A percentile compares a stretch with the other conserved stretches of the same genome.
phyloP scores from a whole-genome alignment of 2,888 invertebrate species.

The Lasioglossum villosulum region DNA sequence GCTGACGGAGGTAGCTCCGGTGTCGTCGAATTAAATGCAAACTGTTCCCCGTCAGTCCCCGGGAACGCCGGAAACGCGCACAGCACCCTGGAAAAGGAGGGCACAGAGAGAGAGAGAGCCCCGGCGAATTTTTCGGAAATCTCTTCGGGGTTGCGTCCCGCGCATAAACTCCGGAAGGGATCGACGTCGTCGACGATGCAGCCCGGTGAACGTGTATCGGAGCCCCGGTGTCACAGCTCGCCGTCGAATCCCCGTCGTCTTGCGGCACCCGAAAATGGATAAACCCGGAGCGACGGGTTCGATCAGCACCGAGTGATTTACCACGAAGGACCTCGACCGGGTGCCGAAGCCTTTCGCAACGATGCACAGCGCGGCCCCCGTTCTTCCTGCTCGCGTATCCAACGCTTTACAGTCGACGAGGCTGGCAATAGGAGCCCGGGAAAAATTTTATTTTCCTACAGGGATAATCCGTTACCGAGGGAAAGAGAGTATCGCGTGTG shows the following conservation, averaged over 20 bases:
- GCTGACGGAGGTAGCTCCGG: neutral
- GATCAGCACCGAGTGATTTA: constrained; percentile 69
- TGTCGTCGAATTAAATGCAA: constrained; percentile 41
- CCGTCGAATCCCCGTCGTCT: constrained; percentile 55
- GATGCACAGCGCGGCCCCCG: neutral
- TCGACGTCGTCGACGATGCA: constrained; percentile 39
- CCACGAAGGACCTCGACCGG: constrained; percentile 54
- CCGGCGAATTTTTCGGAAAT: constrained; percentile 43
- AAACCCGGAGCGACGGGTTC: constrained; percentile 55
- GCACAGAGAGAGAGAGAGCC: neutral
- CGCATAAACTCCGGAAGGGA: constrained; percentile 59
- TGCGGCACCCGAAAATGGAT: constrained; percentile 63
- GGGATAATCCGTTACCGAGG: constrained; percentile 48
- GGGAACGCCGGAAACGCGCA: too few relatives aligned
- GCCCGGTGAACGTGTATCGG: constrained; percentile 10
- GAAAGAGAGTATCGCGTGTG: constrained; percentile 34
- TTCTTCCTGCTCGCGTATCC: constrained; percentile 23
- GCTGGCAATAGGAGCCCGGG: neutral
- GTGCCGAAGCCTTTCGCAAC: neutral
- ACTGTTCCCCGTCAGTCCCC: constrained; percentile 1
- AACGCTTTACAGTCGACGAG: constrained; percentile 53
- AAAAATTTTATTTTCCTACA: constrained; percentile 51
- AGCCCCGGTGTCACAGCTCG: constrained; percentile 49
- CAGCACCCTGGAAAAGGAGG: neutral
- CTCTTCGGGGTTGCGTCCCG: constrained; percentile 27